phyloP scores from a whole-genome alignment of 2,113 vertebrate species.

The Upupa epops region DNA sequence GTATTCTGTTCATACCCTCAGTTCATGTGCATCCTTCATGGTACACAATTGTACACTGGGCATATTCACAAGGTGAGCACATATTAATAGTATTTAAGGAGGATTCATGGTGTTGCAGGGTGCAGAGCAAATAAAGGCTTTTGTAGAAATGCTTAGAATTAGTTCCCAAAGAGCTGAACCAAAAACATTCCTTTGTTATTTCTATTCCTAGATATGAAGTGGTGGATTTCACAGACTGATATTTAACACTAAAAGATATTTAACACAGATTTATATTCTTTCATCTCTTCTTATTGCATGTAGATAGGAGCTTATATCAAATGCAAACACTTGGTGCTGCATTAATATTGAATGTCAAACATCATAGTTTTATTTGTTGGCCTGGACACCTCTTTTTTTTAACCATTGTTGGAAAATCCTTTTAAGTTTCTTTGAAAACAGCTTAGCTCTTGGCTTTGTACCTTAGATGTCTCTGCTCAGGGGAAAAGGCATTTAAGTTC shows the following conservation, averaged over 20 bases:
- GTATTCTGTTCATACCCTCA: neutral
- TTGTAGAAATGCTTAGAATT: neutral
- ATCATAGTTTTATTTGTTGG: neutral
- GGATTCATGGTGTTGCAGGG: neutral
- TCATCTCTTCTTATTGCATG: neutral
- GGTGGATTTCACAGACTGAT: neutral
- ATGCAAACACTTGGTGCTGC: neutral
- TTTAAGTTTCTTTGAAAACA: neutral
- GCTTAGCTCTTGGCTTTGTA: neutral
- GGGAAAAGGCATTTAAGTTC: constrained; percentile 23
- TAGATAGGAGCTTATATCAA: neutral
- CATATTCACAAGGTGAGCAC: neutral
- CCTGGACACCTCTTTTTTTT: neutral
- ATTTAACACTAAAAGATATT: neutral
- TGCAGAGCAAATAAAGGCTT: neutral
- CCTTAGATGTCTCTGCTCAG: neutral
- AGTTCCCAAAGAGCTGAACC: neutral
- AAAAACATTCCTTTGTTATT: neutral
- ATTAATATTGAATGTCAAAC: neutral
- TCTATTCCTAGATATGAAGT: neutral
- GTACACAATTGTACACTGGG: neutral
- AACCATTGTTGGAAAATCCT: neutral
- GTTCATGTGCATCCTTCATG: neutral
- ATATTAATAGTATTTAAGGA: neutral
- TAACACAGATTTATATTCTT: neutral